A percentile compares a stretch with the other conserved stretches of the same genome.
phyloP scores from a whole-genome alignment of 2,113 vertebrate genomes.

The Pleuronectes platessa region DNA sequence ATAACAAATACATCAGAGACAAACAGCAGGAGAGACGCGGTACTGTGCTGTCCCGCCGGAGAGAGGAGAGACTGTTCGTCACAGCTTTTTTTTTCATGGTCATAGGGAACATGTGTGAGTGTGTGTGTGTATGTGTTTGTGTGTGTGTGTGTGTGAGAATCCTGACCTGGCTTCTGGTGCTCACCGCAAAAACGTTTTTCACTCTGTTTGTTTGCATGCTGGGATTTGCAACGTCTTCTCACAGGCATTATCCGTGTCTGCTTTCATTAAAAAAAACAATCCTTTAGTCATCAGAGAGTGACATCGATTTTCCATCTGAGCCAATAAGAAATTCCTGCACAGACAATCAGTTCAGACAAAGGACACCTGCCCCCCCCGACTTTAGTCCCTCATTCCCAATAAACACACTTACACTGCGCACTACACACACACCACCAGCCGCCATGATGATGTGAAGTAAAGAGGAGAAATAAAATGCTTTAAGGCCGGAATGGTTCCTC shows the following conservation, averaged over 20 bases:
- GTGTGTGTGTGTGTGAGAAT: conserved; percentile 10
- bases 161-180: conserved; percentile 36
- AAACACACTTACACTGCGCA: background rate
- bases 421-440: conserved; percentile 16
- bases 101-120: background rate
- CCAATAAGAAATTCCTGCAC: background rate
- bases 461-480: conserved; percentile 53
- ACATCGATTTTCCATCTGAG: background rate
- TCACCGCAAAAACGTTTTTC: background rate
- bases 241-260: conserved; percentile 1
- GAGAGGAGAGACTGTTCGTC: too few species aligned
- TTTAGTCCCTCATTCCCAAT: background rate
- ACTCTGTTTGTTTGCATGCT: conserved; percentile 43
- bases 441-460: conserved; percentile 28
- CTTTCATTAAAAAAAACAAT: conserved; percentile 2
- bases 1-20: conserved; percentile 48
- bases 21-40: conserved; percentile 44
- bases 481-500: conserved; percentile 34
- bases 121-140: background rate
- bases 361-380: background rate
- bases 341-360: too few species aligned
- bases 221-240: background rate
- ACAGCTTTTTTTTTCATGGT: conserved; percentile 9
- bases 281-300: background rate
- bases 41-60: too few species aligned